phyloP scores from a whole-genome alignment of 2,888 invertebrate genomes.

The Andrena flavipes region DNA sequence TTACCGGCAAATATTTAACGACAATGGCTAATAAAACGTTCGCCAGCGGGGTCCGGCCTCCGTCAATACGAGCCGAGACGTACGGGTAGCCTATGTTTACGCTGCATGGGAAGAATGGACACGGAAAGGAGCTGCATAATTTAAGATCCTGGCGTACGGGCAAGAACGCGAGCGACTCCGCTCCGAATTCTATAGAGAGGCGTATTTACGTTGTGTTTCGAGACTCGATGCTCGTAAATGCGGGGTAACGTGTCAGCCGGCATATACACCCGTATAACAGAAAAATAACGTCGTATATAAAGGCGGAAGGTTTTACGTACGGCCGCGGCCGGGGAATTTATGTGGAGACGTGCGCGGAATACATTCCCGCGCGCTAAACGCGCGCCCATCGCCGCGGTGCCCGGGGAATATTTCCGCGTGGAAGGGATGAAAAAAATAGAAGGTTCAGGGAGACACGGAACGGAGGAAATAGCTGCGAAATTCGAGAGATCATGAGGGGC shows the following conservation, averaged over 20 bases:
- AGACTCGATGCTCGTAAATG: slow-evolving; percentile 56
- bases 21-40: slow-evolving; percentile 26
- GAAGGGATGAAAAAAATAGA: neutral
- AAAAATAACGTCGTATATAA: slow-evolving; percentile 65
- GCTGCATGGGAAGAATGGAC: neutral
- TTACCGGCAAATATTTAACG: slow-evolving; percentile 38
- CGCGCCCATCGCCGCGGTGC: slow-evolving; percentile 20
- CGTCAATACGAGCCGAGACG: neutral
- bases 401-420: neutral
- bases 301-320: slow-evolving; percentile 48
- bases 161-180: neutral
- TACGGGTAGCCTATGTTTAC: neutral
- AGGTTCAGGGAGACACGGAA: too few relatives aligned
- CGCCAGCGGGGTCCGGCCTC: neutral
- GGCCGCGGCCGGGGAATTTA: slow-evolving; percentile 50
- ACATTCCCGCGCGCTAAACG: slow-evolving; percentile 48
- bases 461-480: neutral
- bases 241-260: slow-evolving; percentile 59
- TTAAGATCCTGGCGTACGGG: neutral
- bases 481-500: neutral
- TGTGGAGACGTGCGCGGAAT: slow-evolving; percentile 53
- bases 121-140: slow-evolving; percentile 21
- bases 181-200: slow-evolving; percentile 47
- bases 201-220: slow-evolving; percentile 59
- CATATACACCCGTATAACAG: slow-evolving; percentile 59